Percentiles rank a stretch among this genome's conserved stretches.
These are phyloP conservation scores for Aleiodes sp. DNA, from an alignment of 1,140 invertebrate genomes.

Conservation along the genomic window DNA sequence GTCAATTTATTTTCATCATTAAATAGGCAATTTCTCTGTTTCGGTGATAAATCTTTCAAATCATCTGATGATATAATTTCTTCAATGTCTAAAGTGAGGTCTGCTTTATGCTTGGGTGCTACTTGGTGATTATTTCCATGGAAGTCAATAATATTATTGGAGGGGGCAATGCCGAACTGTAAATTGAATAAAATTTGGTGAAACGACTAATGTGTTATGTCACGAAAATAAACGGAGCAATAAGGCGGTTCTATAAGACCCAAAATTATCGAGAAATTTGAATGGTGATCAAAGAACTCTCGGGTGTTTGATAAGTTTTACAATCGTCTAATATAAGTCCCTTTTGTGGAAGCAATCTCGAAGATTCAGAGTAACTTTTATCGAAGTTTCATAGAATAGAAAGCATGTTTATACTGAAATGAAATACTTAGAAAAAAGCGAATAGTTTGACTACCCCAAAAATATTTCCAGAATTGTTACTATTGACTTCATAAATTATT, in stretches of 20 bases:
- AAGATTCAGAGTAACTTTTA: no score
- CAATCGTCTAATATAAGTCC: no score
- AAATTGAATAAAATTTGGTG: background rate
- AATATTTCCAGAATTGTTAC: no score
- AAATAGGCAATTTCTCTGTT: slow-evolving; percentile 41
- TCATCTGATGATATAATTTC: slow-evolving; percentile 10
- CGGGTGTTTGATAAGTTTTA: no score
- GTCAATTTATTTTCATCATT: slow-evolving; percentile 30
- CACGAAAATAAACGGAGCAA: background rate
- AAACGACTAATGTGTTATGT: background rate
- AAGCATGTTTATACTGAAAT: no score
- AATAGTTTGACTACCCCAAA: no score
- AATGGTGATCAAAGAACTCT: no score
- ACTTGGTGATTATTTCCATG: background rate
- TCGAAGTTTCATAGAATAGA: no score
- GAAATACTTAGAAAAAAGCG: no score
- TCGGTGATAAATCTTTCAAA: slow-evolving; percentile 13
- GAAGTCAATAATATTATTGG: background rate
- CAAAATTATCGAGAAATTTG: no score
- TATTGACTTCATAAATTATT: no score
- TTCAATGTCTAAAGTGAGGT: slow-evolving; percentile 1
- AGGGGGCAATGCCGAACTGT: background rate
- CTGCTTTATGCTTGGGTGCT: background rate
- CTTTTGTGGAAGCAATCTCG: no score
- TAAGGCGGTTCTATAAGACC: background rate